Evolutionary conservation across 2,113 vertebrate genomes (phyloP).

Genomic region (Felis catus): DNA sequence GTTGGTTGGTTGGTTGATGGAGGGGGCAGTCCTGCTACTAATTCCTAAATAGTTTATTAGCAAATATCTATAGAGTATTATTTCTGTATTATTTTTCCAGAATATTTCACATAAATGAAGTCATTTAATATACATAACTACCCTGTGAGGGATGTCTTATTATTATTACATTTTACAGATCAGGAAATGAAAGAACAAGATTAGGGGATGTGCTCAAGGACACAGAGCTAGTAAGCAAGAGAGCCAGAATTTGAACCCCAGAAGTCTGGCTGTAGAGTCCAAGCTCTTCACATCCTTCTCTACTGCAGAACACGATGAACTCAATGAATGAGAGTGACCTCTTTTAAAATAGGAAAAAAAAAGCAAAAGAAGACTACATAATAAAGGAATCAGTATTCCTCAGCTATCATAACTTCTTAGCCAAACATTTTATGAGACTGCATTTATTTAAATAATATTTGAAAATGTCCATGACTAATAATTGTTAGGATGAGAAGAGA

Average conservation of each 20-base stretch:
- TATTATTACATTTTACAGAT: background rate
- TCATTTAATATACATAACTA: background rate
- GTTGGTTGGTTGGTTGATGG: too few species aligned
- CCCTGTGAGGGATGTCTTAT: background rate
- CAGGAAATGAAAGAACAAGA: background rate
- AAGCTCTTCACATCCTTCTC: background rate
- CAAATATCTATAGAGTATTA: background rate
- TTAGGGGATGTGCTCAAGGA: background rate
- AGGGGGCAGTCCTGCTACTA: background rate
- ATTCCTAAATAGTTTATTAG: background rate
- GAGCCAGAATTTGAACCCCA: background rate
- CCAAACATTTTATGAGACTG: constrained; percentile 35
- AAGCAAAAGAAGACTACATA: background rate
- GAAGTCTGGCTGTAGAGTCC: background rate
- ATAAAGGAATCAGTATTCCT: background rate
- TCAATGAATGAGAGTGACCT: background rate
- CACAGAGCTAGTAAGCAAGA: background rate
- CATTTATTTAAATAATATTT: constrained; percentile 40
- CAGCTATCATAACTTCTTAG: constrained; percentile 4
- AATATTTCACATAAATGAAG: constrained; percentile 21
- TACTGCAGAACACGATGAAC: background rate
- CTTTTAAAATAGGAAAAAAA: background rate
- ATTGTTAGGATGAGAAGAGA: background rate
- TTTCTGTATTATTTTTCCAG: background rate
- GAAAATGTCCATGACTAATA: background rate